These are phyloP conservation scores for Pelmatolapia mariae DNA, from an alignment of 2,113 vertebrate genomes.

Conservation along the genomic window DNA sequence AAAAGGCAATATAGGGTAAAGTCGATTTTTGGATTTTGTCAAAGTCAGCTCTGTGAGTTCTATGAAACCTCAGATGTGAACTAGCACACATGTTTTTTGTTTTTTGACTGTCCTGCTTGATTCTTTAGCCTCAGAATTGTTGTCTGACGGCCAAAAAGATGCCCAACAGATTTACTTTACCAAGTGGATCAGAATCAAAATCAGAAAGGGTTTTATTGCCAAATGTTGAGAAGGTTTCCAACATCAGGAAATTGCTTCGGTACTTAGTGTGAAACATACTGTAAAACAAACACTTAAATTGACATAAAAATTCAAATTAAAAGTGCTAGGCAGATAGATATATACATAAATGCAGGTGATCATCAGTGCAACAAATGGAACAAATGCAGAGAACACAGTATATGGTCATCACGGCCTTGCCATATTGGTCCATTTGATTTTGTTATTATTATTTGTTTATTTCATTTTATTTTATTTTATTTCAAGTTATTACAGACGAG, in stretches of 20 bases:
- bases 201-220: background rate
- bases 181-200: background rate
- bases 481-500: background rate
- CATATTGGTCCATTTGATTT: too few species aligned
- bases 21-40: background rate
- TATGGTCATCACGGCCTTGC: background rate
- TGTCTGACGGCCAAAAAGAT: background rate
- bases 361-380: background rate
- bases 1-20: background rate
- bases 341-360: background rate
- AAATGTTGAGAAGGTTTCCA: background rate
- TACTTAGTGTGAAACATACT: background rate
- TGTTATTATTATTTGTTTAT: too few species aligned
- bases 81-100: accelerated
- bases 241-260: background rate
- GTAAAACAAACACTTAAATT: background rate
- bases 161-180: background rate
- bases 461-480: too few species aligned
- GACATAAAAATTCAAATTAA: background rate
- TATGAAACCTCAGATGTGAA: background rate
- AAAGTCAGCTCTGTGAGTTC: background rate
- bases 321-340: background rate
- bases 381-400: background rate
- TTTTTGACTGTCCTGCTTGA: background rate
- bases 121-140: background rate